Percentiles rank a stretch among this genome's conserved stretches.
These are phyloP conservation scores for Microctonus hyperodae DNA, from an alignment of 2,888 invertebrate genomes.

Conservation along the genomic window DNA sequence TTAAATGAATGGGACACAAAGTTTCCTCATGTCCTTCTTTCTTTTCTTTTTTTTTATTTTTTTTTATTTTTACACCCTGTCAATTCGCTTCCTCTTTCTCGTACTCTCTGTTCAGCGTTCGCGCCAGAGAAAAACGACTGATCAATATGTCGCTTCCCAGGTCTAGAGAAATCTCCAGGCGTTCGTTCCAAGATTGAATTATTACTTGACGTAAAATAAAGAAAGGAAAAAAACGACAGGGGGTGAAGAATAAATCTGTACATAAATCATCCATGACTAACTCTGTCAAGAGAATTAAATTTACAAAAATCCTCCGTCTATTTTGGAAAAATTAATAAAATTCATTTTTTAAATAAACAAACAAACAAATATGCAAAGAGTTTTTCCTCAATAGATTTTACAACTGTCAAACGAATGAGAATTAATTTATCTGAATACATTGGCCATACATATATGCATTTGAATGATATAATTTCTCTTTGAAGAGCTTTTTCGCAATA, in stretches of 20 bases:
- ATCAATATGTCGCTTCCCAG: conserved; percentile 24
- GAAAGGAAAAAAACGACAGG: conserved; percentile 28
- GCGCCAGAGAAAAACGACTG: conserved; percentile 15
- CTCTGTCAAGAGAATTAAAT: not conserved
- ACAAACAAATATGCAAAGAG: not conserved
- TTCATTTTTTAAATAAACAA: not conserved
- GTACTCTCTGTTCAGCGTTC: not conserved
- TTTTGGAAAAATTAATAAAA: not conserved
- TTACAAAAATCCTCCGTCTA: not conserved
- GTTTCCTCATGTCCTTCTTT: conserved; percentile 6
- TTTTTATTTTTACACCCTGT: conserved; percentile 15
- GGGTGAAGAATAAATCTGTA: conserved; percentile 23
- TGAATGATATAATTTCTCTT: not conserved
- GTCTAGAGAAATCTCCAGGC: conserved; percentile 19
- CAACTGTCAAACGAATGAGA: not conserved
- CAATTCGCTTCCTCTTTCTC: conserved; percentile 10
- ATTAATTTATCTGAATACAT: no score
- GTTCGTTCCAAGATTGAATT: conserved; percentile 40
- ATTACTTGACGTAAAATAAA: conserved; percentile 39
- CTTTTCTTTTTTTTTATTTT: conserved; percentile 6
- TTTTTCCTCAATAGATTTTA: not conserved
- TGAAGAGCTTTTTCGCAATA: conserved; percentile 11
- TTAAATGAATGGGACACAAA: conserved; percentile 11
- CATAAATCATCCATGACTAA: not conserved
- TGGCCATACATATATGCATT: not conserved